Evolutionary conservation across 2,113 vertebrate species (phyloP), one percentile per base, ranked within the genome.

Genomic region (Cyprinodon variegatus): DNA sequence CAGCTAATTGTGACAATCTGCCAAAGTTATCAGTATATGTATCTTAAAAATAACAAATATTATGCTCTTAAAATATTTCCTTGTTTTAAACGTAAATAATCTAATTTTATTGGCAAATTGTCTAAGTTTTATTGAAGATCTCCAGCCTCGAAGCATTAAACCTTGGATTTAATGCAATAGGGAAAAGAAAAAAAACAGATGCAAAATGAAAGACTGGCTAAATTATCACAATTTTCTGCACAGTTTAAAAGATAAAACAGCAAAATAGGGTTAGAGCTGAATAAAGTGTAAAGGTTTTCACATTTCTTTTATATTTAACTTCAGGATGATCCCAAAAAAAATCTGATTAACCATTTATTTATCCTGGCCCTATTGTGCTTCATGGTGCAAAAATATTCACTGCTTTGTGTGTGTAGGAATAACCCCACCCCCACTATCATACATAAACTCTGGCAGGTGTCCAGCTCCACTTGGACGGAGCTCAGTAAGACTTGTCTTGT

Each of bases 381-480:
- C 8, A 17, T 41, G 0, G 37, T 57, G 65, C 2, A 13, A n/a
- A 39, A 22, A 72, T 68, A 37, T 13, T 45, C 59, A 57, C 50
- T n/a, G 17, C 50, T 57, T 10, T 7, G 48, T 50, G 59, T 68
- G 53, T 79, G 40, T 17, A 36, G 40, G 29, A 53, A 67, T 40
- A 69, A 61, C 71, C 64, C 29, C 60, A 86, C 82, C 88, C 71
- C 67, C 57, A 76, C 88, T 74, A 69, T 53, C 14, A 11, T 68
- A 74, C 67, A 76, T 77, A 86, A 83, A 80, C 48, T 65, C 77
- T 90, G 89, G 90, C 88, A 72, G 46, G 61, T 74, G 86, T 83
- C 89, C 92, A 93, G 87, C 74, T 84, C 83, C 61, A 86, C 83
- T 91, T 92, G 87, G 91, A 91, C 80, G 7, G 65, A 76, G 84